phyloP scores from a whole-genome alignment of 2,797 vertebrate species.

The Epinephelus malabaricus region DNA sequence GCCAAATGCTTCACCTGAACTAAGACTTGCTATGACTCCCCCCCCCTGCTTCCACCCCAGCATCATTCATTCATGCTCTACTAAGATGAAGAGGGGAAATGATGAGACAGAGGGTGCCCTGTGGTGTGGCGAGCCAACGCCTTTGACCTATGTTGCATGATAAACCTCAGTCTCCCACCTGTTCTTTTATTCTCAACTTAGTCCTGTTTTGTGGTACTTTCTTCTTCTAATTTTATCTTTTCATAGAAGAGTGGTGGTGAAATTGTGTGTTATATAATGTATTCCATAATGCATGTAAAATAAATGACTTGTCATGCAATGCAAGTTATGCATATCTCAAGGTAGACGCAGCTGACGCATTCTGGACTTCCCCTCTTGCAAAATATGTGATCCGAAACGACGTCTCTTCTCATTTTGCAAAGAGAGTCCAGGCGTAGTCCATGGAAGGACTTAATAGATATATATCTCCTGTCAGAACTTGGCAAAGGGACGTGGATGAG shows the following conservation, averaged over 20 bases:
- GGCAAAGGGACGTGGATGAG: constrained; percentile 65
- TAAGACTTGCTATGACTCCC: constrained; percentile 28
- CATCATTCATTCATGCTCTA: constrained; percentile 61
- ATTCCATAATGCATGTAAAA: constrained; percentile 13
- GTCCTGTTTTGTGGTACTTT: neutral
- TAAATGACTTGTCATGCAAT: neutral
- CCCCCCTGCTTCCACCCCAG: constrained; percentile 14
- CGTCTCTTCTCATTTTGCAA: constrained; percentile 41
- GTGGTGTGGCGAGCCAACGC: constrained; percentile 39
- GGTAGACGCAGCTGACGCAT: constrained; percentile 1
- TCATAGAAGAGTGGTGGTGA: neutral
- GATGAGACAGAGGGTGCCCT: constrained; percentile 21
- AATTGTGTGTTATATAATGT: neutral
- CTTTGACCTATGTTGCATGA: constrained; percentile 43
- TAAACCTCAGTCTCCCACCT: constrained; percentile 45
- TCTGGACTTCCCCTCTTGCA: constrained; percentile 7
- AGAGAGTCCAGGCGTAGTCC: constrained; percentile 33
- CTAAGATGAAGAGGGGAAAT: constrained; percentile 25
- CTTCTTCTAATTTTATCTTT: neutral
- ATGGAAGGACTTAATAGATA: constrained; percentile 36
- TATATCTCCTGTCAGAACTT: constrained; percentile 69
- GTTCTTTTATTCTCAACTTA: constrained; percentile 12
- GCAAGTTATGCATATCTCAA: constrained; percentile 2
- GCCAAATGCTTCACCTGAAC: constrained; percentile 50
- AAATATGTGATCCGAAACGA: constrained; percentile 32